Base-by-base conservation (phyloP, 2,113 vertebrate species). In the Ginglymostoma cirratum region DNA sequence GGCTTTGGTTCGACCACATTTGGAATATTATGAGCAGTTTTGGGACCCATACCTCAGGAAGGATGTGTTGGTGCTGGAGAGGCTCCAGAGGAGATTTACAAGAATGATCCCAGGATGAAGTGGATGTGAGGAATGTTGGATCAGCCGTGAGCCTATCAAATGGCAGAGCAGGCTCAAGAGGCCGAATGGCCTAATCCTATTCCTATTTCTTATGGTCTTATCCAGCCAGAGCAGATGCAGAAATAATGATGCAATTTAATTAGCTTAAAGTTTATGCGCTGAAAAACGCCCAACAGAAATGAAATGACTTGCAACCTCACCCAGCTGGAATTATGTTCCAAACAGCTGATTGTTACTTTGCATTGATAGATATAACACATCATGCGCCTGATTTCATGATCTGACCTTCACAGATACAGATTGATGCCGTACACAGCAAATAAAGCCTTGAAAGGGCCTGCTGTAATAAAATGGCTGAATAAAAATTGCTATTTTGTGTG, bases 401-500 rank as follows among this genome's bases (percentile, higher is more conserved):
- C 67, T 95, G 67, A 48, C 38, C 65, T 72, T 95, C 67, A 66
- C 89, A 6, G 93, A 70, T 95, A 65, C 27, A 34, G 67, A 95
- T 95, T 95, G 38, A 34, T 42, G 65, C 66, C 24, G 1, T 27
- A n/a, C 38, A 48, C 48, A 24, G 67, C 38, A 48, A 72, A 72
- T 65, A 48, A 93, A 72, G 42, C 93, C 38, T 72, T 72, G 66
- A 12, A 45, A 70, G 38, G 14, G 3, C 70, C 42, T 94, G 93
- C 67, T 45, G 24, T 69, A 72, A 69, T 45, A 21, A 69, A 95
- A 8, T 30, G 21, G 42, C 70, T 94, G 38, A 66, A 95, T 45
- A 72, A 95, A 95, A 95, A 69, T 72, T 48, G n/a, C 67, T 27
- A 24, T 38, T 38, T 93, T 38, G 69, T 94, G 48, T 94, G 92